Base-by-base conservation (phyloP, 2,888 invertebrate species). In the Diaprepes abbreviatus region DNA sequence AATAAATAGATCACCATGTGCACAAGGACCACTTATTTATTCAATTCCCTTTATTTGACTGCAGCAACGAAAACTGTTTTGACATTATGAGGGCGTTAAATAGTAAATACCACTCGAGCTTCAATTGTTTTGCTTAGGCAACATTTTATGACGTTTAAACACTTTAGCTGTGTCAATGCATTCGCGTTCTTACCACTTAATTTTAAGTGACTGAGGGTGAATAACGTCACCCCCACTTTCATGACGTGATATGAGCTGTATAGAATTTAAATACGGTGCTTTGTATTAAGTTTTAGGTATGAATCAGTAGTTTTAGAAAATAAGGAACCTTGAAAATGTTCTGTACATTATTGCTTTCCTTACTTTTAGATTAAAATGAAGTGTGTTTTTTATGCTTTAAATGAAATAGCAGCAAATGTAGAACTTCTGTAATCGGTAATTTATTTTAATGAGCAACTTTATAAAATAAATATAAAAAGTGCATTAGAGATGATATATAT, bases 81-180 rank as follows among this genome's bases (percentile, higher is more conserved):
- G 62, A 62, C 62, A 50, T 50, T 12, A 31, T 36, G 62, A 50
- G 62, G 62, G 50, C 48, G 62, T 62, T 62, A 48, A 62, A 62
- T 24, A 62, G 50, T 62, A 62, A 62, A 62, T 19, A 62, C 35
- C 48, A 48, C 57, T 66, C 38, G 31, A 48, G 50, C 45, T 66
- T 24, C n/a, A 58, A 66, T 66, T 66, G 66, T 66, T 66, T 66
- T 66, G 58, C 57, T 66, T 66, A 58, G 45, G 45, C 35, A 57
- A 36, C 57, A 31, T 66, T 66, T 66, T 66, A 66, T 66, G 66
- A 50, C 50, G 62, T 21, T 62, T 62, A 62, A 62, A 62, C 62
- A 62, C 50, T 62, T 28, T 12, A 48, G 48, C 28, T 28, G 24
- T n/a, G 19, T 62, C 21, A 62, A 62, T 62, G 33, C 50, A 24